Conservation (phyloP, 2,797 vertebrate species). For the Buceros bicornis region DNA sequence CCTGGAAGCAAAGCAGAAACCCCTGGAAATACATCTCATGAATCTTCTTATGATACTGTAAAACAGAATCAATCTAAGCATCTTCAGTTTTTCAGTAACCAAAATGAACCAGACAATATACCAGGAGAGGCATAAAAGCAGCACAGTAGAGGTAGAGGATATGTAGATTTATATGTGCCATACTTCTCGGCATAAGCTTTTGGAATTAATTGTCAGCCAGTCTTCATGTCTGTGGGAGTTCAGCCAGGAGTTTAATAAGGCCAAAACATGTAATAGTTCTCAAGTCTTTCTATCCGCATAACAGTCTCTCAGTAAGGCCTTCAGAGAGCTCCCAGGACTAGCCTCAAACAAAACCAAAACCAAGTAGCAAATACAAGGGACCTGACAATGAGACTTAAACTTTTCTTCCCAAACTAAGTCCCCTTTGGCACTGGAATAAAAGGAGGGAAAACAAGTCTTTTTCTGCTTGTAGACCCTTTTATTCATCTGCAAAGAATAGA, state of each 20-base stretch:
- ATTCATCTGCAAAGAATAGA: background rate
- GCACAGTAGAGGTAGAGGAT: background rate
- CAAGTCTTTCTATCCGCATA: background rate
- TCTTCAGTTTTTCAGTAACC: constrained; percentile 3
- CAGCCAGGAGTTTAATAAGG: background rate
- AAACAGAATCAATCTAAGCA: constrained; percentile 10
- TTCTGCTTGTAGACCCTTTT: background rate
- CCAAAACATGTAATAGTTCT: background rate
- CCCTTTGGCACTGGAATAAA: constrained; percentile 1
- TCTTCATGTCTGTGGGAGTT: background rate
- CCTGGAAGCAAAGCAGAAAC: constrained; percentile 10
- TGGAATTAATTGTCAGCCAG: background rate
- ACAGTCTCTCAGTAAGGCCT: background rate
- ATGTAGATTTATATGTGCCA: background rate
- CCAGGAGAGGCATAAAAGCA: background rate
- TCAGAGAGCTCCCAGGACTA: background rate
- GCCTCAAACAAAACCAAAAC: background rate
- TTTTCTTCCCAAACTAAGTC: background rate
- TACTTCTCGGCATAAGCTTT: background rate
- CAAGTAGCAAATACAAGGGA: background rate
- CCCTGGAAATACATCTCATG: background rate
- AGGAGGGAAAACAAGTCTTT: constrained; percentile 16
- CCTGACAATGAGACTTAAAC: background rate
- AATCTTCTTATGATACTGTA: background rate
- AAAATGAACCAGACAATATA: background rate